These are phyloP conservation scores for Coelinius sp. DNA, from an alignment of 2,888 invertebrate species.

Conservation along the genomic window DNA sequence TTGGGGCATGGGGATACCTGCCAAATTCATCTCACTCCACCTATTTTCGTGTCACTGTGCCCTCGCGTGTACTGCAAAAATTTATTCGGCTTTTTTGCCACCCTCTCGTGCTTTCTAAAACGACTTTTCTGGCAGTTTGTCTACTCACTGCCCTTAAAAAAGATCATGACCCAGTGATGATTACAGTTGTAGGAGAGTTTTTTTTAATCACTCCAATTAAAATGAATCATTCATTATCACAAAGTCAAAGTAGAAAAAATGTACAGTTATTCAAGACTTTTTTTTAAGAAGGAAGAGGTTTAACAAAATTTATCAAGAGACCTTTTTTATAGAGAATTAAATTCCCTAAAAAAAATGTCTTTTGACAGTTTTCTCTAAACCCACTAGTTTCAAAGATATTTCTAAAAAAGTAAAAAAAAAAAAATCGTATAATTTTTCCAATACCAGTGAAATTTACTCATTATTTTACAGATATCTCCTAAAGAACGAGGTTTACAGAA, in stretches of 20 bases:
- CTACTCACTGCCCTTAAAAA: conserved; percentile 10
- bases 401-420: not conserved
- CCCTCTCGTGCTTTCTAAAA: not conserved
- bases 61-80: conserved; percentile 3
- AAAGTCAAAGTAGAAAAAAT: not conserved
- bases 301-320: no score
- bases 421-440: no score
- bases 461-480: no score
- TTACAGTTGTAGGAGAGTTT: not conserved
- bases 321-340: no score
- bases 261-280: no score
- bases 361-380: no score
- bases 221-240: conserved; percentile 10
- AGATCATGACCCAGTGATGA: conserved; percentile 18
- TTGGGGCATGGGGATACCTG: not conserved
- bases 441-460: no score
- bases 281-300: no score
- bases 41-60: conserved; percentile 15
- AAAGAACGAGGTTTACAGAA: no score
- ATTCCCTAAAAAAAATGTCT: no score
- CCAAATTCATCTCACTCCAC: conserved; percentile 14
- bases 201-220: conserved; percentile 5
- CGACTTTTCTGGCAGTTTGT: conserved; percentile 8
- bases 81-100: not conserved
- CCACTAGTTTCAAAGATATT: not conserved